A percentile compares a stretch with the other conserved stretches of the same genome.
These are phyloP conservation scores for Lamellibrachia satsuma DNA, from an alignment of 2,888 invertebrate species.

Conservation along the genomic window DNA sequence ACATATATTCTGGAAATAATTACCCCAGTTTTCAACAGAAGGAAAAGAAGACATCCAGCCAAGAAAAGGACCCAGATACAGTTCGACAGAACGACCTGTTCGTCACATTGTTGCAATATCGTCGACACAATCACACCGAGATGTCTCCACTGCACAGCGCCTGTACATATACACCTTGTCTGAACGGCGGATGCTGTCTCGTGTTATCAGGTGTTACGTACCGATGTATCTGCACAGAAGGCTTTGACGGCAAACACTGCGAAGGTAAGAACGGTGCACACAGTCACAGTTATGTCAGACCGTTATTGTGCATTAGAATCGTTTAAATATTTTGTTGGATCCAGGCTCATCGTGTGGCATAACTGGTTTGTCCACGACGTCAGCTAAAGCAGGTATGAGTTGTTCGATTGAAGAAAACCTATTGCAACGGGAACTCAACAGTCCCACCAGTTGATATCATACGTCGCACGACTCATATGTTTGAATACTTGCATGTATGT, in stretches of 20 bases:
- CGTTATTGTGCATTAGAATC: background rate
- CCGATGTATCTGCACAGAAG: background rate
- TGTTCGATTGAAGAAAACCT: too few relatives aligned
- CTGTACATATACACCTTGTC: background rate
- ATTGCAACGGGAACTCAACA: too few relatives aligned
- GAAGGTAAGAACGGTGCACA: background rate
- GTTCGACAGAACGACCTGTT: background rate
- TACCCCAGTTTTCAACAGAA: background rate
- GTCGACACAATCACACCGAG: background rate
- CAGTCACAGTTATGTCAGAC: background rate
- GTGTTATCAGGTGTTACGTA: background rate
- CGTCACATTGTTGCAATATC: background rate
- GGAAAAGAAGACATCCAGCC: background rate
- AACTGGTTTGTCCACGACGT: too few relatives aligned
- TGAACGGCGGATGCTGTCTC: background rate
- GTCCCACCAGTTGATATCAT: too few relatives aligned
- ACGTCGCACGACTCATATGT: too few relatives aligned
- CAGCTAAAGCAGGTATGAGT: too few relatives aligned
- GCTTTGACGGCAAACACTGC: conserved; percentile 1
- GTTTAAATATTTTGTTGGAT: background rate
- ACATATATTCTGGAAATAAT: background rate
- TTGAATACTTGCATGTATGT: too few relatives aligned
- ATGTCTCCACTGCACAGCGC: background rate
- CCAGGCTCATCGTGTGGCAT: background rate
- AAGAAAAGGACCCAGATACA: background rate